phyloP scores from a whole-genome alignment of 2,888 invertebrate species.

The Habrosyne pyritoides region DNA sequence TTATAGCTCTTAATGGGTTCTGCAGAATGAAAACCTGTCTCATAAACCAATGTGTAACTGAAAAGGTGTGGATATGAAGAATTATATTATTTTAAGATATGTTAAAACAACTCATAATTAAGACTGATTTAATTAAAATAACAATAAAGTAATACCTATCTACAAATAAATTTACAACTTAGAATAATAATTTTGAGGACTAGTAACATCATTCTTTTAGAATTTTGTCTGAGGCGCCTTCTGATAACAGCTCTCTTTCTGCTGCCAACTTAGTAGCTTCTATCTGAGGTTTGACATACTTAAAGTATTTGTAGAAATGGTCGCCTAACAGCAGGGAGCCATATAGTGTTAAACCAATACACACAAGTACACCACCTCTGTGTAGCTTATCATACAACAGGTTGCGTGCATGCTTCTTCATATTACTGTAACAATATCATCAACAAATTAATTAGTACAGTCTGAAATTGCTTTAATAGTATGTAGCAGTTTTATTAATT shows the following conservation, averaged over 20 bases:
- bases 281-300: slow-evolving; percentile 69
- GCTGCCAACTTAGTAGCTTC: slow-evolving; percentile 61
- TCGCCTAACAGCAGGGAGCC: slow-evolving; percentile 58
- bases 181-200: slow-evolving; percentile 19
- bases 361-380: slow-evolving; percentile 69
- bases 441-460: no score
- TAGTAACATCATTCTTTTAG: slow-evolving; percentile 36
- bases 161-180: slow-evolving; percentile 40
- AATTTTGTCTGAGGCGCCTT: slow-evolving; percentile 74
- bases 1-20: no score
- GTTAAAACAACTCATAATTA: background rate
- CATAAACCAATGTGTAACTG: slow-evolving; percentile 11
- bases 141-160: slow-evolving; percentile 26
- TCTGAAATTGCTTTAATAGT: no score
- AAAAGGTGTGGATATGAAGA: no score
- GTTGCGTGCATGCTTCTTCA: slow-evolving; percentile 72
- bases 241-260: slow-evolving; percentile 72
- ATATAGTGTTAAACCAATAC: slow-evolving; percentile 71
- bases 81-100: slow-evolving; percentile 2
- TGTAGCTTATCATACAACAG: slow-evolving; percentile 76
- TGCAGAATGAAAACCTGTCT: slow-evolving; percentile 28
- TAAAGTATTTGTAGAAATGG: slow-evolving; percentile 70
- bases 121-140: slow-evolving; percentile 38
- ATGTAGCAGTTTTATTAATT: no score
- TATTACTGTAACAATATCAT: slow-evolving; percentile 53